These are phyloP conservation scores for Calosoma granatense DNA, from an alignment of 1,140 invertebrate species.

Conservation along the genomic window DNA sequence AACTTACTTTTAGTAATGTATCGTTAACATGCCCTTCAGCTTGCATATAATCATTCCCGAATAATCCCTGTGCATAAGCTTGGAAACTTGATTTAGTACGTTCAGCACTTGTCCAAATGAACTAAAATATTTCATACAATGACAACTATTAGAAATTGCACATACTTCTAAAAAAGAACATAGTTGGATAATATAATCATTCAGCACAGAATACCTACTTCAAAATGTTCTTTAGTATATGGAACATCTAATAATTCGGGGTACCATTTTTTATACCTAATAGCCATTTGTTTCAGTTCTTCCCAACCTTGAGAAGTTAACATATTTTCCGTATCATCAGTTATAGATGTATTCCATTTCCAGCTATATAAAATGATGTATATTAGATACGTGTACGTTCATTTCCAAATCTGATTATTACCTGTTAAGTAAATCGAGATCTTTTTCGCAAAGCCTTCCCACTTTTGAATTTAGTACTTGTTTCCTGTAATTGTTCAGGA, in stretches of 20 bases:
- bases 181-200: neutral
- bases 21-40: neutral
- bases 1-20: too few relatives aligned
- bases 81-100: conserved; percentile 53
- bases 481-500: too few relatives aligned
- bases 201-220: too few relatives aligned
- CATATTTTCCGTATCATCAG: conserved; percentile 39
- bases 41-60: too few relatives aligned
- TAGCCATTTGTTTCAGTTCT: conserved; percentile 46
- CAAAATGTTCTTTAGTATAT: too few relatives aligned
- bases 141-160: neutral
- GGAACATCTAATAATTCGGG: conserved; percentile 37
- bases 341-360: conserved; percentile 46
- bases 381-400: neutral
- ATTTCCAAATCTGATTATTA: conserved; percentile 14
- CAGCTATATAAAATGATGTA: conserved; percentile 31
- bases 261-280: conserved; percentile 45
- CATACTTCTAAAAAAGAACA: too few relatives aligned
- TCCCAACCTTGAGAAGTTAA: conserved; percentile 48
- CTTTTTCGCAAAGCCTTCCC: conserved; percentile 44
- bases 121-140: conserved; percentile 47
- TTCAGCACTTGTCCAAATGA: conserved; percentile 54
- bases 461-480: conserved; percentile 36
- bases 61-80: conserved; percentile 54
- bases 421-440: conserved; percentile 43